phyloP scores from a whole-genome alignment of 1,140 invertebrate species.

The Heliconius himera region DNA sequence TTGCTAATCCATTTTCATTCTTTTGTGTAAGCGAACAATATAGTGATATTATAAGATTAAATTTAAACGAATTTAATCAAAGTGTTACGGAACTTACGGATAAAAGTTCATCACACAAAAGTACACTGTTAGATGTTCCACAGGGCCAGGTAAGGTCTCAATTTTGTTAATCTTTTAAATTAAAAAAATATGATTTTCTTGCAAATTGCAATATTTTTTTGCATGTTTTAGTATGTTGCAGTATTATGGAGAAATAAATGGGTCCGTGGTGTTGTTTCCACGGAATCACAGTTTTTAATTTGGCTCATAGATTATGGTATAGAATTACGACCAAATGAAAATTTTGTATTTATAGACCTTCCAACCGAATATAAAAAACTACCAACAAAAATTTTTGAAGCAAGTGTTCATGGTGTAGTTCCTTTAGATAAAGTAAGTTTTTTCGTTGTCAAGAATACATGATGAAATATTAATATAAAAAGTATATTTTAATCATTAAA shows the following conservation, averaged over 20 bases:
- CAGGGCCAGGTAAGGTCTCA: constrained; percentile 53
- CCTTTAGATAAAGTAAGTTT: constrained; percentile 55
- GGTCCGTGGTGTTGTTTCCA: constrained; percentile 55
- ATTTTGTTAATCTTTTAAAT: neutral
- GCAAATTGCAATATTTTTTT: neutral
- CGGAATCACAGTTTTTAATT: constrained; percentile 57
- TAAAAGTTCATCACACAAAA: constrained; percentile 10
- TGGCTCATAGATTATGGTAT: constrained; percentile 63
- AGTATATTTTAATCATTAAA: neutral
- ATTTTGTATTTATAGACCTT: constrained; percentile 48
- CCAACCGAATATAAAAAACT: constrained; percentile 51
- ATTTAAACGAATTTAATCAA: constrained; percentile 5
- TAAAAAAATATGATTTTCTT: neutral
- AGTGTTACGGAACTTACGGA: neutral
- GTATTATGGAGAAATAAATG: constrained; percentile 60
- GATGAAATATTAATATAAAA: neutral
- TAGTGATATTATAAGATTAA: constrained; percentile 11
- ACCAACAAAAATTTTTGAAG: constrained; percentile 63
- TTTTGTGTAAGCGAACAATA: constrained; percentile 45
- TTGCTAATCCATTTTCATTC: constrained; percentile 60
- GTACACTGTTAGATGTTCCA: constrained; percentile 38
- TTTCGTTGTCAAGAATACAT: neutral
- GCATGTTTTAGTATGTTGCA: constrained; percentile 55
- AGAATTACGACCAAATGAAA: constrained; percentile 51
- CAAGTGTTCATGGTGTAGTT: constrained; percentile 61